Percentiles rank a stretch among this genome's conserved stretches.
Evolutionary conservation across 2,888 invertebrate species (phyloP).

Genomic region (Neoaliturus tenellus): DNA sequence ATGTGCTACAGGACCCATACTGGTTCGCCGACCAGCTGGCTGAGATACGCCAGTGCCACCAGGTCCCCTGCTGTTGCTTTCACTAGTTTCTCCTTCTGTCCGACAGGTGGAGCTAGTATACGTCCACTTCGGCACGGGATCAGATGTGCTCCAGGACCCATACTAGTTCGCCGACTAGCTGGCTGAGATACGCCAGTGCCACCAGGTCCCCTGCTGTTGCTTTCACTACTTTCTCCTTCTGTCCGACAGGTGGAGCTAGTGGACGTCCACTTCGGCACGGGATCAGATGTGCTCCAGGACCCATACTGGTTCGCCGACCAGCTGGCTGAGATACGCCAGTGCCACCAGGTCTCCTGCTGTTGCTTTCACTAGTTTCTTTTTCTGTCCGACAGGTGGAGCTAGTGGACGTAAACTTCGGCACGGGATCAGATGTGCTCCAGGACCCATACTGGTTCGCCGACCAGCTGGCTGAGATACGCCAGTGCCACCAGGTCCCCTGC

Average conservation of each 20-base stretch:
- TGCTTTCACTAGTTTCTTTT: conserved; percentile 82
- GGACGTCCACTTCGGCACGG: conserved; percentile 89
- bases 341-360: conserved; percentile 84
- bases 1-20: conserved; percentile 77
- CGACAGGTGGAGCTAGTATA: conserved; percentile 85
- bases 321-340: conserved; percentile 83
- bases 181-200: conserved; percentile 83
- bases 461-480: conserved; percentile 83
- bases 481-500: conserved; percentile 83
- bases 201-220: conserved; percentile 84
- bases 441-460: conserved; percentile 81
- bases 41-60: conserved; percentile 83
- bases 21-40: conserved; percentile 80
- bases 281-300: conserved; percentile 76
- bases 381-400: conserved; percentile 79
- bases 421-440: conserved; percentile 75
- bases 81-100: too few relatives aligned
- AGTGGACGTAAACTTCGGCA: conserved; percentile 90
- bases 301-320: conserved; percentile 80
- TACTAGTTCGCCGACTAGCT: conserved; percentile 80
- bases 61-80: conserved; percentile 86
- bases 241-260: conserved; percentile 82
- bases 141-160: conserved; percentile 77
- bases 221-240: conserved; percentile 71
- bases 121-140: conserved; percentile 87